These are phyloP conservation scores for Stichopus horrens DNA, from an alignment of 53 echinoderm and acorn worm genomes.

Conservation along the genomic window DNA sequence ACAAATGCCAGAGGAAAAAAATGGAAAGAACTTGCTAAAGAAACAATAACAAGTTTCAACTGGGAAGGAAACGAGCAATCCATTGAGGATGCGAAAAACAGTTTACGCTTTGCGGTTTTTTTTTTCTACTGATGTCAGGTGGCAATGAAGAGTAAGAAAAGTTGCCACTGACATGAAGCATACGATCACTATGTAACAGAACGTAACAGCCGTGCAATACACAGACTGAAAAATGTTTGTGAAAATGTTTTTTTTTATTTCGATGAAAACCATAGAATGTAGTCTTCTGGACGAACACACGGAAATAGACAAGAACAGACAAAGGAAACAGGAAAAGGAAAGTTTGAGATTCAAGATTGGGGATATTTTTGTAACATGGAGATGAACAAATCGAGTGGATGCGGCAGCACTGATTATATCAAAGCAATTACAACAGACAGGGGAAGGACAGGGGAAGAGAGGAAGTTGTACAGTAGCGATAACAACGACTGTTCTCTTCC, in stretches of 20 bases:
- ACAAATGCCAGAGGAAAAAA: neutral
- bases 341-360: neutral
- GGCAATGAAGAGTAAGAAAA: neutral
- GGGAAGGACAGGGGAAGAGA: slow-evolving; percentile 13
- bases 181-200: too few species aligned
- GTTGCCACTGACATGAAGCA: neutral
- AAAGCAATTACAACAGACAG: neutral
- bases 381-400: neutral
- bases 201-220: too few species aligned
- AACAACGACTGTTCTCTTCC: slow-evolving; percentile 6
- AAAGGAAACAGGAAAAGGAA: neutral
- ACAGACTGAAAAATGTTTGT: too few species aligned
- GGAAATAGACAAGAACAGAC: neutral
- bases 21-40: neutral
- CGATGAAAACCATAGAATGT: too few species aligned
- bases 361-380: neutral
- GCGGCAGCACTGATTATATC: neutral
- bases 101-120: neutral
- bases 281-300: too few species aligned
- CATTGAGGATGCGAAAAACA: slow-evolving; percentile 1
- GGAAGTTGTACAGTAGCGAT: slow-evolving; percentile 12
- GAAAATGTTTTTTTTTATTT: too few species aligned
- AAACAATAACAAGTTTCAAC: slow-evolving; percentile 34
- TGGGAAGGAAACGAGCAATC: slow-evolving; percentile 33
- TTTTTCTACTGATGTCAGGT: neutral